Base-by-base conservation (phyloP, 2,113 vertebrate genomes). In the Ia io region DNA sequence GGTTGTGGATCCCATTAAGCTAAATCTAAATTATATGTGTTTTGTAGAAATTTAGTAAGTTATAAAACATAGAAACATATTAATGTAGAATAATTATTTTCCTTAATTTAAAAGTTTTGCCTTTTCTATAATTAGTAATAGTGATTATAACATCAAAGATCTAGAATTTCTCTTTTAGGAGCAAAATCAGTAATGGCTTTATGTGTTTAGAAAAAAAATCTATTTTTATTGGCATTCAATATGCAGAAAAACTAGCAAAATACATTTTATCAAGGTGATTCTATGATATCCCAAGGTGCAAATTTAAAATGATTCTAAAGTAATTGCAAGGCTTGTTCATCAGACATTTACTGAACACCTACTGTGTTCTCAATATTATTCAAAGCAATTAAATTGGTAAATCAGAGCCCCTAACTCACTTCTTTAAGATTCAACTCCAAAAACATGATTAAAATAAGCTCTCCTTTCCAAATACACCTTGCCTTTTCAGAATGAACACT, bases 21-120 rank as follows among this genome's bases (percentile, higher is more conserved):
- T 91, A 95, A 93, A 93, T 67, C 47, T 80, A 95, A 96, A 95
- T 92, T 94, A 83, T 93, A 88, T 76, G 76, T 78, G 23, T 65
- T 93, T 95, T 93, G 14, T 77, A 84, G 82, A 16, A 93, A 94
- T 59, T 94, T 86, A 93, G 40, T 76, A 89, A 97, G 49, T 92
- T 86, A 73, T n/a, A 94, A 95, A 97, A 93, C 20, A 80, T 0
- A 85, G 79, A 97, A 78, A 74, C n/a, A 69, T 20, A 86, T 90
- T 44, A 93, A 91, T 77, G 56, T 86, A 77, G 79, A 94, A 79
- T 71, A 63, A 88, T 73, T 88, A 20, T 88, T 71, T 79, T 49
- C 9, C 10, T 67, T 32, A 76, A 86, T 76, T 23, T 85, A 84
- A 93, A 96, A 63, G n/a, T 47, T 94, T 96, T 82, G 13, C 28